Evolutionary conservation across 2,113 vertebrate species (phyloP).

Genomic region (Podilymbus podiceps): DNA sequence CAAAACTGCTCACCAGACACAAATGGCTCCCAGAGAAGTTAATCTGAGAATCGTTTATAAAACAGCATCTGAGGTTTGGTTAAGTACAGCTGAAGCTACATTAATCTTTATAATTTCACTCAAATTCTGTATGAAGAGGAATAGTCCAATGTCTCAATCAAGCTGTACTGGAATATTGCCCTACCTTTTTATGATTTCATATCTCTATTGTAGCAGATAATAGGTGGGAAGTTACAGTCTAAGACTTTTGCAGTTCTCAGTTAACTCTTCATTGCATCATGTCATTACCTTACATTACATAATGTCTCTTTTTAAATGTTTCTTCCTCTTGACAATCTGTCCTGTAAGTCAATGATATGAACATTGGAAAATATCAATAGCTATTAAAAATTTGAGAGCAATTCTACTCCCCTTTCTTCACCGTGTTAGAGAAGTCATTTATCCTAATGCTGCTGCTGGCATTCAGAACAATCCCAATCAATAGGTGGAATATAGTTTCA

Average conservation of each 20-base stretch:
- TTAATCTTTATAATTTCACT: not conserved
- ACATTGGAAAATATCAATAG: not conserved
- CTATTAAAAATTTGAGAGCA: not conserved
- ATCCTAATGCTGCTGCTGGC: not conserved
- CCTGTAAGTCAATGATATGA: not conserved
- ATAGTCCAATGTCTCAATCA: not conserved
- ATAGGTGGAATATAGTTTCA: conserved; percentile 1
- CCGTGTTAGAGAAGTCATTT: not conserved
- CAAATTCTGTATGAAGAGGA: not conserved
- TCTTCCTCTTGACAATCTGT: not conserved
- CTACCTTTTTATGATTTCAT: not conserved
- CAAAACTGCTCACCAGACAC: not conserved
- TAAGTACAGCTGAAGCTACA: not conserved
- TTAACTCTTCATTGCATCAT: not conserved
- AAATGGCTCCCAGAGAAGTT: not conserved
- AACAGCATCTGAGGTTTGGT: not conserved
- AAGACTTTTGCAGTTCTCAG: not conserved
- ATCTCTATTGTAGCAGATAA: not conserved
- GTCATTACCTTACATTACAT: not conserved
- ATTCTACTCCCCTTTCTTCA: not conserved
- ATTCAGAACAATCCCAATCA: not conserved
- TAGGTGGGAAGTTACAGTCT: not conserved
- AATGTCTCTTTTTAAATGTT: not conserved
- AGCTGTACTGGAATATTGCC: not conserved
- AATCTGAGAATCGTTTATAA: not conserved